Conservation (phyloP, 2,888 invertebrate species). For the Flabesymbios commensalis region DNA sequence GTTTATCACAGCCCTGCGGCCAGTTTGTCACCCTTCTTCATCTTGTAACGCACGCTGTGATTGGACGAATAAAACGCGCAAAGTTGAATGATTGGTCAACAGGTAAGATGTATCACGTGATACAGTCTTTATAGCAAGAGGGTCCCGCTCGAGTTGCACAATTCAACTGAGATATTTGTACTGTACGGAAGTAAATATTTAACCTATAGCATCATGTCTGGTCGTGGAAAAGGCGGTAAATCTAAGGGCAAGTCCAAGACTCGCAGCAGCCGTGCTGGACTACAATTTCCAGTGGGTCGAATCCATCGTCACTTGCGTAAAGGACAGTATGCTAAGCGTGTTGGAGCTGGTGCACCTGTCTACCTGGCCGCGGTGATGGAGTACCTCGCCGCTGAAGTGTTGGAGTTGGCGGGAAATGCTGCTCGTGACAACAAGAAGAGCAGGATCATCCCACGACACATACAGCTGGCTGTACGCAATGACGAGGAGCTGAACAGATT, state of each 20-base stretch:
- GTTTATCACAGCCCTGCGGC: too few relatives aligned
- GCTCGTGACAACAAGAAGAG: conserved; percentile 68
- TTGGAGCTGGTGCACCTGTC: conserved; percentile 62
- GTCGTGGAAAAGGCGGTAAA: conserved; percentile 62
- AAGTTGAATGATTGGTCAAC: too few relatives aligned
- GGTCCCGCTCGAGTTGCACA: too few relatives aligned
- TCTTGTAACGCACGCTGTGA: too few relatives aligned
- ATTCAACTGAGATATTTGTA: too few relatives aligned
- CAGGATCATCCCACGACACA: conserved; percentile 75
- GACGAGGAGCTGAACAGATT: conserved; percentile 81
- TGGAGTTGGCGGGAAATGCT: conserved; percentile 62
- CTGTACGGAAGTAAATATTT: too few relatives aligned
- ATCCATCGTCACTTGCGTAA: conserved; percentile 60
- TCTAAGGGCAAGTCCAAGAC: conserved; percentile 58
- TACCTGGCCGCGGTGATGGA: conserved; percentile 63
- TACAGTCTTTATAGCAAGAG: too few relatives aligned
- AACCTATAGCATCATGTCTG: too few relatives aligned
- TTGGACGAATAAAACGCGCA: too few relatives aligned
- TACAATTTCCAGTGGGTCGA: conserved; percentile 62
- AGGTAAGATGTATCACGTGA: too few relatives aligned
- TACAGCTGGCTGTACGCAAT: conserved; percentile 77
- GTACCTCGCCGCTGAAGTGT: conserved; percentile 69
- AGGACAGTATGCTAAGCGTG: conserved; percentile 61
- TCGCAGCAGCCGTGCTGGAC: conserved; percentile 59
- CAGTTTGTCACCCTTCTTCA: too few relatives aligned